These are phyloP conservation scores for Cyaniris semiargus DNA, from an alignment of 2,888 invertebrate genomes.

Conservation along the genomic window DNA sequence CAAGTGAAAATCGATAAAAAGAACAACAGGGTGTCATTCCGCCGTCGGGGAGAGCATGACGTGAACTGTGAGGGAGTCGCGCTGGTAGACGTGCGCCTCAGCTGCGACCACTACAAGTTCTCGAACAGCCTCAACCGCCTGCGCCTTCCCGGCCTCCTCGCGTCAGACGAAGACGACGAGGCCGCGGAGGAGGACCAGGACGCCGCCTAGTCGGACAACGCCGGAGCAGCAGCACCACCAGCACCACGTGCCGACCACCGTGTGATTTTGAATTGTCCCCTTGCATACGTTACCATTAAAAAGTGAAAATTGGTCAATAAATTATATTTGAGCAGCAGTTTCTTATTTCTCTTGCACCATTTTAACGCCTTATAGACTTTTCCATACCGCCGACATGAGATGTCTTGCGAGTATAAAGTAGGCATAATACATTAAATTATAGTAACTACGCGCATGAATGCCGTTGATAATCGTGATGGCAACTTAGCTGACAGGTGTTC, in stretches of 20 bases:
- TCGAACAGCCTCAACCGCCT: background rate
- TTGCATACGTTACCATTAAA: background rate
- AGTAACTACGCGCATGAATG: too few relatives aligned
- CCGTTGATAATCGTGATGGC: too few relatives aligned
- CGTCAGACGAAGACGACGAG: background rate
- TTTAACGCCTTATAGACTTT: background rate
- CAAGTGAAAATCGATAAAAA: background rate
- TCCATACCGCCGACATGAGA: too few relatives aligned
- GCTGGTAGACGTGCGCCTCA: background rate
- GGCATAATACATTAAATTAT: too few relatives aligned
- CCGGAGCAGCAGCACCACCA: background rate
- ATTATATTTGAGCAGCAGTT: background rate
- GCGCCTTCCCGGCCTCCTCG: background rate
- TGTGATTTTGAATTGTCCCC: background rate
- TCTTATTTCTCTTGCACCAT: background rate
- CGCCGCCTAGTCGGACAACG: background rate
- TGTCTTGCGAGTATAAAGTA: too few relatives aligned
- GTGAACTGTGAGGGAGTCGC: background rate
- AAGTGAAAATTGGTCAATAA: background rate
- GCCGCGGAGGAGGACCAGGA: background rate
- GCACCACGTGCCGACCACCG: too few relatives aligned
- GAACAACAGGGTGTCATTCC: background rate
- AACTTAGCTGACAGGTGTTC: too few relatives aligned
- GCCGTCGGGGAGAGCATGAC: background rate
- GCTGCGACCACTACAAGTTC: conserved; percentile 4